A percentile compares a stretch with the other conserved stretches of the same genome.
phyloP scores from a whole-genome alignment of 2,888 invertebrate species.

The Cyclophora punctaria region DNA sequence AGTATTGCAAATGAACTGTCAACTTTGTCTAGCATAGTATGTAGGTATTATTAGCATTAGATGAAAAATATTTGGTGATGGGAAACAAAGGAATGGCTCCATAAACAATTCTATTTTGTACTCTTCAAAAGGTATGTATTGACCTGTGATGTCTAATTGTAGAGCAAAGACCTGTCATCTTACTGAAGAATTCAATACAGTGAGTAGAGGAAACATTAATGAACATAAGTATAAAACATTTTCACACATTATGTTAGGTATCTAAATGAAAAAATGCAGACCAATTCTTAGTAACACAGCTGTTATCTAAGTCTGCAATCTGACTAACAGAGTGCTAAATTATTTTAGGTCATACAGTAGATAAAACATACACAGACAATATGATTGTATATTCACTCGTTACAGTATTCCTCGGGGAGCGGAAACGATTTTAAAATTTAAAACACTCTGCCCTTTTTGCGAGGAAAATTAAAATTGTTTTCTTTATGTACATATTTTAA shows the following conservation, averaged over 20 bases:
- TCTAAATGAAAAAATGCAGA: no score
- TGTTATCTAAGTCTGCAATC: conserved; percentile 54
- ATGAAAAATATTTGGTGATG: no score
- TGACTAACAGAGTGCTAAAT: conserved; percentile 31
- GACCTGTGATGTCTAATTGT: no score
- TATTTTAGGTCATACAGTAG: conserved; percentile 27
- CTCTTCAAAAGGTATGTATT: no score
- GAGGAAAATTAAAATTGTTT: background rate
- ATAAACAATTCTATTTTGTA: no score
- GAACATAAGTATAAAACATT: no score
- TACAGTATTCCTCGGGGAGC: conserved; percentile 1
- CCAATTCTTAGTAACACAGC: conserved; percentile 38
- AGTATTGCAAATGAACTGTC: conserved; percentile 19
- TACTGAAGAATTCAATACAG: no score
- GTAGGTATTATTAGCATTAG: no score
- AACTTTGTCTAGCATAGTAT: conserved; percentile 10
- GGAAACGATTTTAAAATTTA: background rate
- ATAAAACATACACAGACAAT: conserved; percentile 6
- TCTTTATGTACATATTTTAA: background rate
- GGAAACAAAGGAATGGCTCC: no score
- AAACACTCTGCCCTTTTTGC: background rate
- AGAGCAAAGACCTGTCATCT: no score
- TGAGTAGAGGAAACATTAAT: no score
- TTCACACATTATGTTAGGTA: no score
- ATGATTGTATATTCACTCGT: conserved; percentile 3